Evolutionary conservation across 37 sponge, comb jelly and placozoan genomes (phyloP), one percentile per base, ranked within the genome.

Genomic region (Geodia barretti): DNA sequence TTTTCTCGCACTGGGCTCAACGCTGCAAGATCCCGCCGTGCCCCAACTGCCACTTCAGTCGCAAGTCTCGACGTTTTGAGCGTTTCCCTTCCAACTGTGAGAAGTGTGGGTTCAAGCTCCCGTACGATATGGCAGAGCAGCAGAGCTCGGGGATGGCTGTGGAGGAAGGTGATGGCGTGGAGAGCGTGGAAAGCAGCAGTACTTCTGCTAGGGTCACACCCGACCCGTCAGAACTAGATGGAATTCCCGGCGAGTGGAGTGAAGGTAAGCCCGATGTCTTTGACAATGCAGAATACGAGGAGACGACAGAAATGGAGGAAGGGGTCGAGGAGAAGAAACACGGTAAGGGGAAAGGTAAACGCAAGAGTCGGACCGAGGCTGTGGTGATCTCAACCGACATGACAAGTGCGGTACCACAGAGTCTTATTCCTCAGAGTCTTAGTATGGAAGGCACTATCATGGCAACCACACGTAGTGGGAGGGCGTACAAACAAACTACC

Each of bases 11-110:
- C 38, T 86, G 79, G 78, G 72, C 79, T 5, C 38, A 63, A 39
- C 82, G 76, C 36, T 80, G 82, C 34, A 33, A 61, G 39, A 75
- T 76, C 33, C 76, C 76, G 43, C 81, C 82, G 4, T 87, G 88
- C 37, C 88, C 88, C 14, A 74, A 68, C 11, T 80, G 88, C 43
- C 82, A 87, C 77, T 87, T 67, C 40, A 68, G 70, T 60, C 76
- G 82, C 28, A 74, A 62, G 54, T 75, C 71, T 29, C 30, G 63
- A 17, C 32, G 42, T 0, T 25, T 28, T 1, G 75, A 76, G 37
- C 9, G 7, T 0, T 2, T 74, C 4, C 82, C 88, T 4, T 1
- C 1, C 0, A 29, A 67, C 63, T 87, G 88, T 76, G 77, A 81
- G 20, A 37, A 63, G 23, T 86, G 86, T 72, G 78, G 78, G 28